These are phyloP conservation scores for Parazoanthus darwini DNA, from an alignment of 92 coral and sea anemone genomes.

Conservation along the genomic window DNA sequence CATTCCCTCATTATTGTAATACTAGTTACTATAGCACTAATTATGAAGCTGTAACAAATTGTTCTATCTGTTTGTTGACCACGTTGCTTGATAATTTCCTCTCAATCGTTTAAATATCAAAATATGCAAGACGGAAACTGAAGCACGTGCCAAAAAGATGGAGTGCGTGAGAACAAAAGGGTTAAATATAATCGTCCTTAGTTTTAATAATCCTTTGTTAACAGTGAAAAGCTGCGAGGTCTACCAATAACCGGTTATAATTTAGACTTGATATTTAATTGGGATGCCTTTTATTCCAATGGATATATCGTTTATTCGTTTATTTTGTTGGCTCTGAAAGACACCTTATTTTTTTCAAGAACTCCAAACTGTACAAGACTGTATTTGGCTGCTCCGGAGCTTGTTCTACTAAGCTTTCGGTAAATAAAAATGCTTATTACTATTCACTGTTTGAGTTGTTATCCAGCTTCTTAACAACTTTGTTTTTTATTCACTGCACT, in stretches of 20 bases:
- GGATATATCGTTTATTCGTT: too few species aligned
- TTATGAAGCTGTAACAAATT: background rate
- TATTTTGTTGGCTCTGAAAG: too few species aligned
- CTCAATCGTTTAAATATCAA: too few species aligned
- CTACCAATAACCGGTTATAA: background rate
- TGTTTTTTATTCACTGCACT: background rate
- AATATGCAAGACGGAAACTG: background rate
- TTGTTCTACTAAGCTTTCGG: too few species aligned
- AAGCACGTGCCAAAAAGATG: background rate
- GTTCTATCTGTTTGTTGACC: background rate
- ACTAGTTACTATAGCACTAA: background rate
- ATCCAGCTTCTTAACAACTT: background rate
- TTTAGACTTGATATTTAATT: background rate
- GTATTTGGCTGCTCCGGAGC: too few species aligned
- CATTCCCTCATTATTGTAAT: background rate
- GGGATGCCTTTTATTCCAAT: too few species aligned
- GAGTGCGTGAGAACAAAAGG: background rate
- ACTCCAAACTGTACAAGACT: background rate
- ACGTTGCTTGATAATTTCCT: too few species aligned
- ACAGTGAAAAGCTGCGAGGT: background rate
- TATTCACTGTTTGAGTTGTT: background rate
- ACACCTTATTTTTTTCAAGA: background rate
- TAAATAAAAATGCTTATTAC: too few species aligned
- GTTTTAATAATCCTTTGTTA: too few species aligned
- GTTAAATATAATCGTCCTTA: background rate